phyloP scores from a whole-genome alignment of 1,140 invertebrate species.

The Bombus superbus region DNA sequence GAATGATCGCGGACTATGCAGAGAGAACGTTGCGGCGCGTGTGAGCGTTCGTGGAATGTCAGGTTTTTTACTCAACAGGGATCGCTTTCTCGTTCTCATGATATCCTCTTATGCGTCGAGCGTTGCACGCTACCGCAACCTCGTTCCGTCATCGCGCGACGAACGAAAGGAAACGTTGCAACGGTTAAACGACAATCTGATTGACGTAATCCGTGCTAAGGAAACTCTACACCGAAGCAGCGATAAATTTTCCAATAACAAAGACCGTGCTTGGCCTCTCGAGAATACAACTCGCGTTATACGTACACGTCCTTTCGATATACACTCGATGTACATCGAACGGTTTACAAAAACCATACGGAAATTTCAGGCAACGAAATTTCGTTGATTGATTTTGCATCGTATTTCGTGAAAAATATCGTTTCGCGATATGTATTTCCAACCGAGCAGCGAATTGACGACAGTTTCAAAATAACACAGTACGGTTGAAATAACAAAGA shows the following conservation, averaged over 20 bases:
- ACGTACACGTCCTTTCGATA: no score
- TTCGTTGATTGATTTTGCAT: not conserved
- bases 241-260: not conserved
- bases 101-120: constrained; percentile 46
- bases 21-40: not conserved
- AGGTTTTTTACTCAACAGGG: constrained; percentile 24
- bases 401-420: not conserved
- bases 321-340: no score
- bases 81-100: constrained; percentile 58
- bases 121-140: constrained; percentile 57
- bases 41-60: constrained; percentile 12
- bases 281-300: not conserved
- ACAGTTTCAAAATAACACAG: not conserved
- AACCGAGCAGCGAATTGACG: not conserved
- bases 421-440: not conserved
- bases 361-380: not conserved
- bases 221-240: not conserved
- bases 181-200: not conserved
- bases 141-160: constrained; percentile 39
- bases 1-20: not conserved
- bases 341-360: no score
- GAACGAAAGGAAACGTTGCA: constrained; percentile 15
- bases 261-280: not conserved
- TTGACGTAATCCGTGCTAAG: not conserved
- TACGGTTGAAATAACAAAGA: not conserved